Conservation (phyloP, 2,888 invertebrate species). For the Encarsia formosa region DNA sequence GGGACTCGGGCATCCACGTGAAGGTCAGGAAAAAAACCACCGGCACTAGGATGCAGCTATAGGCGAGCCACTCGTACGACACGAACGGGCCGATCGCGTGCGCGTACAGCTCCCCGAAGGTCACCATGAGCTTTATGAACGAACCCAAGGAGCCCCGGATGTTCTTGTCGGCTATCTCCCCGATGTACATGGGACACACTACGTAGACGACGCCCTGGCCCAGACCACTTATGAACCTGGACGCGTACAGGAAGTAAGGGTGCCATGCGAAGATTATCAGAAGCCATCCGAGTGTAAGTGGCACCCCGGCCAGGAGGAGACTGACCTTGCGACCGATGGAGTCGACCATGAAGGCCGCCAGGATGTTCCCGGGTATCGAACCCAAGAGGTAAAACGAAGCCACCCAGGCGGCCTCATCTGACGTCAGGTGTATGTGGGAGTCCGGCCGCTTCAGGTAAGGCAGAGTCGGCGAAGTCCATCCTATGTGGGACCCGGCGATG, state of each 20-base stretch:
- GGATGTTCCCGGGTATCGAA: constrained; percentile 56
- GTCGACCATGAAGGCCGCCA: constrained; percentile 58
- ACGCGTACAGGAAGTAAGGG: constrained; percentile 57
- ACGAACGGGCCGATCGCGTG: constrained; percentile 47
- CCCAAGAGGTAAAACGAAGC: constrained; percentile 61
- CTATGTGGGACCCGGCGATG: constrained; percentile 45
- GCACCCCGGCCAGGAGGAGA: constrained; percentile 55
- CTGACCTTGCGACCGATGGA: constrained; percentile 57
- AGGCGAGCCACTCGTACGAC: constrained; percentile 48
- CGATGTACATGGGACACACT: constrained; percentile 62
- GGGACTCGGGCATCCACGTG: constrained; percentile 61
- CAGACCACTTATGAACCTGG: constrained; percentile 61
- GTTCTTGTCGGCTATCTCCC: constrained; percentile 61
- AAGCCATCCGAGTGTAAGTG: constrained; percentile 59
- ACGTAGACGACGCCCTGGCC: constrained; percentile 62
- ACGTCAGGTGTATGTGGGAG: constrained; percentile 42
- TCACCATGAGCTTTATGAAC: constrained; percentile 46
- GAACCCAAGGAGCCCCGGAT: constrained; percentile 54
- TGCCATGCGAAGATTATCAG: constrained; percentile 59
- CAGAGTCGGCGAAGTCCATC: constrained; percentile 49
- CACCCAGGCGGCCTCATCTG: constrained; percentile 48
- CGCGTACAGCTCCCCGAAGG: constrained; percentile 47
- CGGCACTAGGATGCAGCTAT: constrained; percentile 53
- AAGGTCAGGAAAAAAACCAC: constrained; percentile 54
- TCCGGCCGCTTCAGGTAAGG: constrained; percentile 42